phyloP scores from a whole-genome alignment of 2,888 invertebrate species.

The Epinotia brunnichana region DNA sequence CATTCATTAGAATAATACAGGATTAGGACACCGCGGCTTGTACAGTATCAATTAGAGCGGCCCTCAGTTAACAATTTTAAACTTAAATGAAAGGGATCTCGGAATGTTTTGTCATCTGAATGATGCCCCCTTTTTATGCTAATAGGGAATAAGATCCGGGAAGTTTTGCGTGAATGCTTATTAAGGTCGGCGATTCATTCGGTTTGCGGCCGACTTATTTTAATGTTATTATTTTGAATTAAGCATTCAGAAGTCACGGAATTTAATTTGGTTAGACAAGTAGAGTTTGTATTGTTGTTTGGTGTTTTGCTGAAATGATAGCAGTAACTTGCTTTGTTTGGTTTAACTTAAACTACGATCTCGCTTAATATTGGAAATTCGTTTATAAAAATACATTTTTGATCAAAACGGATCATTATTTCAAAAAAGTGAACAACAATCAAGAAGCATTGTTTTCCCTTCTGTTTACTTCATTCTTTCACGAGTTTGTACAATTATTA shows the following conservation, averaged over 20 bases:
- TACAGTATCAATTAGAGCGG: constrained; percentile 73
- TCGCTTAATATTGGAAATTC: no score
- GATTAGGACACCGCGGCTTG: constrained; percentile 59
- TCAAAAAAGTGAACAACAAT: no score
- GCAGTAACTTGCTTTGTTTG: not conserved
- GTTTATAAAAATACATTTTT: no score
- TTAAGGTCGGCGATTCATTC: constrained; percentile 69
- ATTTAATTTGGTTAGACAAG: constrained; percentile 71
- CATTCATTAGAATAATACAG: constrained; percentile 73
- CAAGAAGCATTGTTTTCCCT: no score
- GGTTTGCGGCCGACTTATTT: constrained; percentile 55
- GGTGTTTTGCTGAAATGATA: constrained; percentile 41
- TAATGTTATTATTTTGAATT: constrained; percentile 77
- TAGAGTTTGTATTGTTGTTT: constrained; percentile 50
- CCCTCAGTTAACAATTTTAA: constrained; percentile 72
- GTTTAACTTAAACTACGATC: no score
- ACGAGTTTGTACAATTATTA: no score
- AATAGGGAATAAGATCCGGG: constrained; percentile 55
- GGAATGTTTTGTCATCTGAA: constrained; percentile 77
- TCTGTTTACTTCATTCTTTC: no score
- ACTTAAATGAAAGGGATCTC: constrained; percentile 77
- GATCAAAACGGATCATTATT: no score
- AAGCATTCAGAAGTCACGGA: constrained; percentile 67
- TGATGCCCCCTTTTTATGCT: constrained; percentile 77
- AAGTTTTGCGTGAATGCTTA: constrained; percentile 68